Evolutionary conservation across 2,888 invertebrate species (phyloP), one percentile per base, ranked within the genome.

Genomic region (Clivina fossor): DNA sequence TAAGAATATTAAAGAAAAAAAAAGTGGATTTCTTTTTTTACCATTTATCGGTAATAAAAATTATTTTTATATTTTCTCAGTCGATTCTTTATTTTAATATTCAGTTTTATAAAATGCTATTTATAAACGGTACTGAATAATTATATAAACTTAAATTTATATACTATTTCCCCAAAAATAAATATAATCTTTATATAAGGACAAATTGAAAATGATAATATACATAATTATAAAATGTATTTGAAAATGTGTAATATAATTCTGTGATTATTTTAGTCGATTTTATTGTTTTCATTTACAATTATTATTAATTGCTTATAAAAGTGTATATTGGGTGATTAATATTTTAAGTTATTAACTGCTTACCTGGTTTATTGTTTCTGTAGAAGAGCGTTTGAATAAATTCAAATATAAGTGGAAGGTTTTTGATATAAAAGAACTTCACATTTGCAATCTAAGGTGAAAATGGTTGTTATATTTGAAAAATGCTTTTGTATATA

Each of bases 401-500:
- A n/a, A n/a, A n/a, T n/a, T n/a, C n/a, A n/a, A n/a, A n/a, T n/a
- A n/a, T n/a, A n/a, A n/a, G n/a, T n/a, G n/a, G n/a, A n/a, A n/a
- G n/a, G n/a, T n/a, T n/a, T n/a, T n/a, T n/a, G n/a, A n/a, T n/a
- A n/a, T n/a, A n/a, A n/a, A n/a, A n/a, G n/a, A n/a, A n/a, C n/a
- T n/a, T n/a, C n/a, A n/a, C n/a, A n/a, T n/a, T n/a, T 47, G 16
- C 33, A 19, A 37, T 53, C 43, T 33, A 37, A 44, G 53, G 43
- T 53, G n/a, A n/a, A n/a, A n/a, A 53, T 37, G 53, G 33, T 44
- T 53, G 44, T 38, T 53, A 53, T 44, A 55, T 30, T 46, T 13
- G 22, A 54, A 40, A 32, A 32, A 47, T 46, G 47, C 47, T 55
- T 53, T 55, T 55, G 47, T 55, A 55, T 55, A 55, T 55, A 55